A percentile compares a stretch with the other conserved stretches of the same genome.
Conservation (phyloP, 2,797 vertebrate genomes). For the Enteromius thamalakanensis region DNA sequence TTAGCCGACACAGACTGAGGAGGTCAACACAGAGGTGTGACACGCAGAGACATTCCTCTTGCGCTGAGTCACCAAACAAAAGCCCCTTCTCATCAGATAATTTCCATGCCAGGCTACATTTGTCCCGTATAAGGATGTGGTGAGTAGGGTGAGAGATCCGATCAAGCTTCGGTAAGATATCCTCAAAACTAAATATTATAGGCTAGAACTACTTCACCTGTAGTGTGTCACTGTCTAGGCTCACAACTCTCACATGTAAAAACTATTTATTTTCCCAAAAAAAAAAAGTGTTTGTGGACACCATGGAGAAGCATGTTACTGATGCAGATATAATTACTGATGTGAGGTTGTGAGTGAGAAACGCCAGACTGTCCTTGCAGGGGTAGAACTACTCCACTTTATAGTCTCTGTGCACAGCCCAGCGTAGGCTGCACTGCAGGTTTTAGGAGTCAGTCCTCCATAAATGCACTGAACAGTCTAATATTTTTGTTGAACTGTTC, state of each 20-base stretch:
- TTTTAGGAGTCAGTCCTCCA: too few relatives aligned
- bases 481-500: too few relatives aligned
- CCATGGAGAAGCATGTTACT: not conserved
- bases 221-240: not conserved
- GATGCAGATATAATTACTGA: too few relatives aligned
- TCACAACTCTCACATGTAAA: not conserved
- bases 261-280: not conserved
- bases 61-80: conserved; percentile 66
- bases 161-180: not conserved
- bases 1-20: conserved; percentile 9
- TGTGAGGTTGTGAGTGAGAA: too few relatives aligned
- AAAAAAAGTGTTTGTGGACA: not conserved
- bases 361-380: too few relatives aligned
- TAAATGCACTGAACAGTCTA: too few relatives aligned
- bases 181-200: not conserved
- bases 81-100: conserved; percentile 67
- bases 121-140: conserved; percentile 70
- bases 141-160: not conserved
- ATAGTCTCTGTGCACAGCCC: too few relatives aligned
- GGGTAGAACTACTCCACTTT: too few relatives aligned
- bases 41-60: conserved; percentile 68
- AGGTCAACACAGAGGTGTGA: conserved; percentile 52
- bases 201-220: not conserved
- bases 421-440: too few relatives aligned
- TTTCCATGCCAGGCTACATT: conserved; percentile 69